Conservation (phyloP, 2,113 vertebrate species). For the Nothocercus julius region DNA sequence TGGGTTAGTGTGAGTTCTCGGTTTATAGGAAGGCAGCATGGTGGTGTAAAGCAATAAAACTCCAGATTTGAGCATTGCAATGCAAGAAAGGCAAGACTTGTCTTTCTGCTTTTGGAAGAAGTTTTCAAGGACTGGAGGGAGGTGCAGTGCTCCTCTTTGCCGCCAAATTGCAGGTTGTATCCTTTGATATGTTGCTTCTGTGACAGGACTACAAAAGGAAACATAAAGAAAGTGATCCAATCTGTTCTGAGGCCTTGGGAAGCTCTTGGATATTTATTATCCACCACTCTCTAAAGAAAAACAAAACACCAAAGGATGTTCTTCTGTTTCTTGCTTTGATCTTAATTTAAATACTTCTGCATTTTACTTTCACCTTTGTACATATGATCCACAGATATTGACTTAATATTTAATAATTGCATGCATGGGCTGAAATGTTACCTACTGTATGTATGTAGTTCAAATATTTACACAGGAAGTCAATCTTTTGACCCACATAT, state of each 20-base stretch:
- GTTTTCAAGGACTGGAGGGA: constrained; percentile 57
- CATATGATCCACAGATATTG: constrained; percentile 66
- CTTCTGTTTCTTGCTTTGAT: constrained; percentile 26
- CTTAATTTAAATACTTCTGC: constrained; percentile 68
- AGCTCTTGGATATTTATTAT: constrained; percentile 43
- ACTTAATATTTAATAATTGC: constrained; percentile 69
- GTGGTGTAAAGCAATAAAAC: constrained; percentile 7
- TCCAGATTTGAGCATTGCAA: background rate
- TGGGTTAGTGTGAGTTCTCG: background rate
- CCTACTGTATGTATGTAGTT: constrained; percentile 41
- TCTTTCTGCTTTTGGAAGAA: background rate
- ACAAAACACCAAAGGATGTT: constrained; percentile 3
- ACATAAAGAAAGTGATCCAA: constrained; percentile 57
- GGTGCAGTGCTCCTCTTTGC: constrained; percentile 41
- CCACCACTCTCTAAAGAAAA: background rate
- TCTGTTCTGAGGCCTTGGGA: constrained; percentile 44
- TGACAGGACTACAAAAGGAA: constrained; percentile 52
- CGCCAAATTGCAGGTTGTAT: constrained; percentile 43
- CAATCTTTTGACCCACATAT: constrained; percentile 49
- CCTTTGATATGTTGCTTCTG: constrained; percentile 31
- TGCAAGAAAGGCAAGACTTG: background rate
- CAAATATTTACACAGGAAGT: constrained; percentile 68
- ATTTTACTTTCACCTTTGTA: constrained; percentile 70
- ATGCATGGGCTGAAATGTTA: constrained; percentile 58
- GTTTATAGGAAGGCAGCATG: background rate